A percentile compares a stretch with the other conserved stretches of the same genome.
Evolutionary conservation across 2,797 vertebrate genomes (phyloP).

Genomic region (Pseudomugil tenellus): DNA sequence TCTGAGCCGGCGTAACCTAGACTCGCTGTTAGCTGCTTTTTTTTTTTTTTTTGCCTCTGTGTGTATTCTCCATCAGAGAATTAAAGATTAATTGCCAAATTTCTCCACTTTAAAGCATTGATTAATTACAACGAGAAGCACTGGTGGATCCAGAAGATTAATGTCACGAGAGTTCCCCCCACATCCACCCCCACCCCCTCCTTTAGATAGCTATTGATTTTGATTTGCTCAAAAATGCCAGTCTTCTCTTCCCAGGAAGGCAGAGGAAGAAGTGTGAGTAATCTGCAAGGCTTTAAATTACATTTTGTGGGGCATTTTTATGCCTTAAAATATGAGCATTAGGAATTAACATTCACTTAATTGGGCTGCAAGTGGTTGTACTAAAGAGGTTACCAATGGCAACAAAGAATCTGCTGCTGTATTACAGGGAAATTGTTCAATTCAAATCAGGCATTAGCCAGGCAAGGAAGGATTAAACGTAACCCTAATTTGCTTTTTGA

Average conservation of each 20-base stretch:
- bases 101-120: constrained; percentile 78
- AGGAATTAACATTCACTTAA: constrained; percentile 65
- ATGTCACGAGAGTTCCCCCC: constrained; percentile 75
- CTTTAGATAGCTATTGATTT: constrained; percentile 85
- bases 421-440: constrained; percentile 27
- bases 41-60: too few species aligned
- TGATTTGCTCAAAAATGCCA: constrained; percentile 75
- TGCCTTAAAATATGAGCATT: constrained; percentile 46
- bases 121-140: constrained; percentile 78
- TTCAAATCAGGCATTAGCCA: constrained; percentile 42
- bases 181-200: constrained; percentile 25
- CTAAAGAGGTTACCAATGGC: constrained; percentile 65
- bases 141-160: constrained; percentile 80
- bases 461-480: constrained; percentile 13
- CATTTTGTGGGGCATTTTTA: constrained; percentile 42
- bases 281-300: constrained; percentile 52
- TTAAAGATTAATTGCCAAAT: constrained; percentile 84
- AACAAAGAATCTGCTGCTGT: constrained; percentile 55
- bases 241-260: constrained; percentile 61
- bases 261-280: constrained; percentile 44
- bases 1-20: constrained; percentile 54
- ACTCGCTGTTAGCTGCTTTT: constrained; percentile 46
- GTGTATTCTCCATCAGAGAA: constrained; percentile 73
- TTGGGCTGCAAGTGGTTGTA: constrained; percentile 56
- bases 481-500: constrained; percentile 12